Conservation (phyloP, 1,140 invertebrate genomes). For the Drosophila auraria region DNA sequence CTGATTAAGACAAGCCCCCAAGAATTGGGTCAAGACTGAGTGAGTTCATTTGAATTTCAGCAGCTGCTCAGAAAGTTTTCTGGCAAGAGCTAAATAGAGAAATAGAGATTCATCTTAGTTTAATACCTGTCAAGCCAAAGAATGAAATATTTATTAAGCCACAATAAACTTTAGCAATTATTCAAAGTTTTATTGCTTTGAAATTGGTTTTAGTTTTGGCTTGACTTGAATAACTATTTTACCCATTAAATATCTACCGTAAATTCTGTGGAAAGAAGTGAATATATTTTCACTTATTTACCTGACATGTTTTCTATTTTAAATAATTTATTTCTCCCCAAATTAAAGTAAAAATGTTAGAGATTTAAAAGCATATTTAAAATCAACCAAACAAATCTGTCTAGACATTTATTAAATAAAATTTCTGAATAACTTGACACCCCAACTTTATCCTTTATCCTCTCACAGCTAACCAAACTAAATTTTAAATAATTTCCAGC, state of each 20-base stretch:
- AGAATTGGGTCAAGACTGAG: constrained; percentile 34
- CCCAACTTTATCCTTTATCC: not conserved
- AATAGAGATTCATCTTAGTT: not conserved
- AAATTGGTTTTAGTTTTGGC: constrained; percentile 10
- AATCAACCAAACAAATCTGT: not conserved
- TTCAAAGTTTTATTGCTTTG: constrained; percentile 4
- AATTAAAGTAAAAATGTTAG: not conserved
- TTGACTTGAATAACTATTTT: not conserved
- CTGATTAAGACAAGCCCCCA: constrained; percentile 18
- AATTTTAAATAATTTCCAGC: not conserved
- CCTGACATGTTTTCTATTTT: not conserved
- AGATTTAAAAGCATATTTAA: not conserved
- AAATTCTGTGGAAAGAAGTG: not conserved
- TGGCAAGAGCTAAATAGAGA: constrained; percentile 7
- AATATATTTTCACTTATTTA: too few relatives aligned
- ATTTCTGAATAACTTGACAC: not conserved
- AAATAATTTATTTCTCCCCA: not conserved
- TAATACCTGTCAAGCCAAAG: constrained; percentile 1
- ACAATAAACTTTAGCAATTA: constrained; percentile 20
- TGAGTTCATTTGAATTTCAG: constrained; percentile 21
- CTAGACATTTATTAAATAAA: not conserved
- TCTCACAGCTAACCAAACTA: not conserved
- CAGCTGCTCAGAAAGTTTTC: constrained; percentile 16
- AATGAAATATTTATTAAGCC: constrained; percentile 8
- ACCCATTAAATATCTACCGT: not conserved